Evolutionary conservation across 2,888 invertebrate species (phyloP).

Genomic region (Lingula anatina): DNA sequence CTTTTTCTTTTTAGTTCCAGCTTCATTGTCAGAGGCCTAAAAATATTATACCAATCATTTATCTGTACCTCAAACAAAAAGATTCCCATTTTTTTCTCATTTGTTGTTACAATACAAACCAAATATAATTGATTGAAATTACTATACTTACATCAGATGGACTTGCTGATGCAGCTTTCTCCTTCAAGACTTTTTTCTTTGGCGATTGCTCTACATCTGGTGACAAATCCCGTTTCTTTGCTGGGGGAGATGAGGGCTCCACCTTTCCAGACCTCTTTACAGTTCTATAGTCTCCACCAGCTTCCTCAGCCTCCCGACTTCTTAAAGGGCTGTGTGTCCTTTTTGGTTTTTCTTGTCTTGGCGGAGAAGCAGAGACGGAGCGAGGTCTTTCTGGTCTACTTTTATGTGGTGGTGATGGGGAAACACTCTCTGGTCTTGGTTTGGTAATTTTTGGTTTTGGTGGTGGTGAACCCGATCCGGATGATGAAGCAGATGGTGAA

Average conservation of each 20-base stretch:
- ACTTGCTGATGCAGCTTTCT: neutral
- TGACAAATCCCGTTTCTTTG: neutral
- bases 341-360: neutral
- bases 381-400: neutral
- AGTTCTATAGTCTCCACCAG: neutral
- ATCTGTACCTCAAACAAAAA: too few relatives aligned
- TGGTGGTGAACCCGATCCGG: neutral
- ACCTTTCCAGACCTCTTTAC: neutral
- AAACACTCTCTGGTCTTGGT: neutral
- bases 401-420: neutral
- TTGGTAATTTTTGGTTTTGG: neutral
- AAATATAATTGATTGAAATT: too few relatives aligned
- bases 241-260: neutral
- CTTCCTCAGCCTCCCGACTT: too few relatives aligned
- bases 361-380: neutral
- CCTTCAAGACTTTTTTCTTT: neutral
- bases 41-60: too few relatives aligned
- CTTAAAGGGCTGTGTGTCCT: neutral
- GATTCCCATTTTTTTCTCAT: too few relatives aligned
- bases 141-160: neutral
- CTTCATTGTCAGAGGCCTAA: slow-evolving; percentile 19
- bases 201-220: neutral
- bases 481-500: neutral
- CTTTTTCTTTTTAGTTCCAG: slow-evolving; percentile 22
- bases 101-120: too few relatives aligned